Conservation (phyloP, 2,888 invertebrate species). For the Sisyra terminalis region DNA sequence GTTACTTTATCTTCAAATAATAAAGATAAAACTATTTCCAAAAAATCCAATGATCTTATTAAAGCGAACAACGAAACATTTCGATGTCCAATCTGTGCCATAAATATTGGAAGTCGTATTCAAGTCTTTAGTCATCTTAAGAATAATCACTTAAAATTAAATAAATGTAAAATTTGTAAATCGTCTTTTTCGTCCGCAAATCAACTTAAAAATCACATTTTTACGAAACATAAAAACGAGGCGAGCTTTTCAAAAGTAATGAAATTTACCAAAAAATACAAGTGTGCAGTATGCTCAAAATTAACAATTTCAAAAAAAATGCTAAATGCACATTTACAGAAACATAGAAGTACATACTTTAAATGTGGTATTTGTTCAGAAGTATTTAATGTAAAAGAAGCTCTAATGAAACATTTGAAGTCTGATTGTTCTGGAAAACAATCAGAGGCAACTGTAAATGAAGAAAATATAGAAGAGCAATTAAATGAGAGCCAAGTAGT, state of each 20-base stretch:
- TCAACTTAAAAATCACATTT: constrained; percentile 25
- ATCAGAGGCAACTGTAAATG: not conserved
- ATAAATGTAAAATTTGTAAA: constrained; percentile 24
- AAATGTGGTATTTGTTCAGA: constrained; percentile 27
- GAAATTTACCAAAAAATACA: constrained; percentile 27
- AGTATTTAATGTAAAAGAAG: constrained; percentile 25
- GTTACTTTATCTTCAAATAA: constrained; percentile 1
- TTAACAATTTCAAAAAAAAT: constrained; percentile 27
- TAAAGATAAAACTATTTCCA: constrained; percentile 13
- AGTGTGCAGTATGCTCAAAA: constrained; percentile 27
- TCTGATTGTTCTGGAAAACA: not conserved
- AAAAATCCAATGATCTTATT: constrained; percentile 27
- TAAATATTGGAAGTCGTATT: constrained; percentile 23
- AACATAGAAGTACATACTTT: constrained; percentile 26
- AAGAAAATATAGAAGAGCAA: constrained; percentile 22
- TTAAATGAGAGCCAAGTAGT: constrained; percentile 18
- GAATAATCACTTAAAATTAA: constrained; percentile 1
- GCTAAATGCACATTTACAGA: constrained; percentile 27
- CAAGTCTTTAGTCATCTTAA: constrained; percentile 23
- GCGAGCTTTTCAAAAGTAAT: constrained; percentile 13
- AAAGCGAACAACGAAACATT: not conserved
- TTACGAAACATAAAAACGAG: constrained; percentile 11
- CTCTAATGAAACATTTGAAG: constrained; percentile 25
- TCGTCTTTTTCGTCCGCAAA: constrained; percentile 26
- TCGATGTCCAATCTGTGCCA: constrained; percentile 25